Evolutionary conservation across 1,140 invertebrate genomes (phyloP), one percentile per base, ranked within the genome.

Genomic region (Eciton burchellii): DNA sequence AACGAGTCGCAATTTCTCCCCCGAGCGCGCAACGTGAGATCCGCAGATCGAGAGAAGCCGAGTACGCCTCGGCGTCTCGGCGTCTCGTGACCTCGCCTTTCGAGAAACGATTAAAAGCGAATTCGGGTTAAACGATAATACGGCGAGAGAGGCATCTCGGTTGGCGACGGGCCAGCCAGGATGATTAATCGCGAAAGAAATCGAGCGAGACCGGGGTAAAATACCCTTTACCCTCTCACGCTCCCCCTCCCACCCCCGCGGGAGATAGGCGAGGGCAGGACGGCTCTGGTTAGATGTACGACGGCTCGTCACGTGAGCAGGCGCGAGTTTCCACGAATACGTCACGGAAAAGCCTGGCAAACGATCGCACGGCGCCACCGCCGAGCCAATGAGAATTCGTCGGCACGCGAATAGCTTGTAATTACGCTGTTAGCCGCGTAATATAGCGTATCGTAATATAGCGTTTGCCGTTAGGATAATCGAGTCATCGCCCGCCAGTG

Each of bases 301-400:
- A 26, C 82, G 24, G 5, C 8, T 29, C 66, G 63, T 87, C 66
- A 86, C 85, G 86, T 84, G 81, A 89, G 88, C 57, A 19, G n/a
- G 29, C 26, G 63, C 29, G 24, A 14, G 26, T 21, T 52, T 29
- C n/a, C 11, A 57, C 24, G 14, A 12, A 21, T 49, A 52, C 35
- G 14, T 70, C 52, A 49, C 56, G 63, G 73, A 59, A 43, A 56
- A 47, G 35, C 68, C 74, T 56, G 68, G 43, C 56, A n/a, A 16
- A 26, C 43, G 54, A 56, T 24, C 19, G 3, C 21, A 54, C 29
- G 16, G 21, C n/a, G n/a, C n/a, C n/a, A n/a, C n/a, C n/a, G n/a
- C 16, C 62, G 70, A 81, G 79, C 71, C 43, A 84, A 84, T 86
- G 84, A 89, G 85, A 88, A 90, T 90, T 89, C 82, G 74, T 71